Base-by-base conservation (phyloP, 2,888 invertebrate genomes). In the Pristionchus fissidentatus region DNA sequence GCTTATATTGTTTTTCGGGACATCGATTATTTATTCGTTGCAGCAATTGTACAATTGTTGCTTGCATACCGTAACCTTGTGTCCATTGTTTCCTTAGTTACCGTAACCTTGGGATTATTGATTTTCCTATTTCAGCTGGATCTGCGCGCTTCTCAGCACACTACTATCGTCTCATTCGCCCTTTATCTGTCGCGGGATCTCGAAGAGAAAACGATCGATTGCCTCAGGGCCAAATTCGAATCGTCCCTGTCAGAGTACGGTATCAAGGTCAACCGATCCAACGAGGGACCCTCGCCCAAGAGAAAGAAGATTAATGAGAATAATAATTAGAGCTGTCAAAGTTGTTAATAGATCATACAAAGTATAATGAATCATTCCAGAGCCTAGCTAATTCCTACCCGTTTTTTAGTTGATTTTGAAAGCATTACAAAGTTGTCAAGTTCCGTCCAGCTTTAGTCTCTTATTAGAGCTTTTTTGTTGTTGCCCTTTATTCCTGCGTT, bases 221-320 rank as follows among this genome's bases (percentile, higher is more conserved):
- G 26, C 13, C 46, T 81, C 22, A 26, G 32, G 29, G 19, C 15
- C 4, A 46, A 62, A 19, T 81, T 81, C 46, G 46, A 62, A 29
- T 15, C 29, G 1, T 60, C 62, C 3, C 46, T 81, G 1, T 29
- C 41, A 32, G 46, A 62, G 29, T 46, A 62, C 62, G 80, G 80
- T 62, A 81, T 81, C 80, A 32, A 46, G 7, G 49, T 77, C 49
- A 62, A 62, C 32, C 75, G 75, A 49, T 77, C 70, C n/a, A 70
- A 70, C 15, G 70, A 70, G 70, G 70, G 70, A 26, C 70, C 70
- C 22, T 70, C 70, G n/a, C 70, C 70, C 2, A 70, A 70, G 32
- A 70, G n/a, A 26, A 26, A n/a, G 26, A n/a, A 70, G 43, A 19
- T 32, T 22, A 19, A 38, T 22, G 70, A 70, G n/a, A 70, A 70